phyloP scores from a whole-genome alignment of 2,888 invertebrate species.

The Amphipyra berbera region DNA sequence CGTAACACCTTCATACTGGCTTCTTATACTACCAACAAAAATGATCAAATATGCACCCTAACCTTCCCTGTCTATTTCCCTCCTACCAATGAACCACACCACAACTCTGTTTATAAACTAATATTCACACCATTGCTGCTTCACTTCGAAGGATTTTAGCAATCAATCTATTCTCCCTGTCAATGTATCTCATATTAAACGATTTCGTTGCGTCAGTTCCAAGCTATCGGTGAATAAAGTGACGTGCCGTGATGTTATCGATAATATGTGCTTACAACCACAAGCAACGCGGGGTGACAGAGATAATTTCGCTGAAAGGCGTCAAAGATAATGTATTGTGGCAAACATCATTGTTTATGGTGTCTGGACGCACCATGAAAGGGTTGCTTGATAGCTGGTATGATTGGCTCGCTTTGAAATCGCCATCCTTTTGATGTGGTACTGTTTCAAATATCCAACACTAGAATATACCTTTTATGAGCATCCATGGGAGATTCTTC shows the following conservation, averaged over 20 bases:
- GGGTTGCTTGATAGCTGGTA: constrained; percentile 36
- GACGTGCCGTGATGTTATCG: constrained; percentile 80
- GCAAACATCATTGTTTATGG: constrained; percentile 52
- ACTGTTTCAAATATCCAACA: background rate
- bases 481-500: too few species aligned
- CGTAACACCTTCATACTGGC: constrained; percentile 59
- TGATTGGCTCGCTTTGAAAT: constrained; percentile 57
- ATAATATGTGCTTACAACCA: constrained; percentile 76
- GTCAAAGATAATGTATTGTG: constrained; percentile 54
- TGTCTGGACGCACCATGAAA: constrained; percentile 52
- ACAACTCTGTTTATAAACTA: background rate
- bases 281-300: constrained; percentile 64
- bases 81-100: constrained; percentile 46
- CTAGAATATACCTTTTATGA: background rate
- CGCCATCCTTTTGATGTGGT: constrained; percentile 29
- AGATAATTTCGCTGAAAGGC: constrained; percentile 66
- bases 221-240: constrained; percentile 60
- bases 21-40: constrained; percentile 63
- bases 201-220: background rate
- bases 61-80: constrained; percentile 74
- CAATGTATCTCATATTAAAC: constrained; percentile 53
- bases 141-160: background rate
- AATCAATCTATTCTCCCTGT: background rate
- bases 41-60: constrained; percentile 87
- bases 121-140: constrained; percentile 15